Base-by-base conservation (phyloP, 2,888 invertebrate genomes). In the Silvanus unidentatus region DNA sequence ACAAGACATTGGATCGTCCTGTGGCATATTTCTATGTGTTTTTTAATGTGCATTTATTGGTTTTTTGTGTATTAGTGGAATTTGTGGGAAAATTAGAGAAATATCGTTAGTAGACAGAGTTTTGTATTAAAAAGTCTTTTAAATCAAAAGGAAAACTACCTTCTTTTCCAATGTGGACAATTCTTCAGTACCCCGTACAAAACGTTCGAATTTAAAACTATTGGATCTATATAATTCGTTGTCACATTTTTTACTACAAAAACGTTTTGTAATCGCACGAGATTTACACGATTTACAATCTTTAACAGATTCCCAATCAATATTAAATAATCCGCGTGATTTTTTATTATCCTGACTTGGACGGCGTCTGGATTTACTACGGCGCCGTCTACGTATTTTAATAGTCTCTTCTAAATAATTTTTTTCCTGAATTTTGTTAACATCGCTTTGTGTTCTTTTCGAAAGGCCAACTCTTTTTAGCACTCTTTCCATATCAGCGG, bases 141-240 rank as follows among this genome's bases (percentile, higher is more conserved):
- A 8, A 5, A 22, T 22, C 22, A 5, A 22, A 22, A 5, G 22
- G 3, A 22, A 22, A 22, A 5, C 22, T 65, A 86, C 87, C 85
- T 86, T 86, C 70, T 85, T 85, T 52, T 79, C 80, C 54, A 77
- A 66, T 32, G 70, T 69, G 15, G 69, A 69, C 40, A 63, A 56
- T 48, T 70, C 71, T 39, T 85, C 85, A 65, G 78, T 80, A 58
- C 81, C 81, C 57, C 88, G 75, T 61, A 87, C 83, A 66, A 89
- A 89, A 44, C 88, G 75, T 73, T 89, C 88, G 70, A 89, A 89
- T 75, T 88, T 88, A 76, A 89, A 89, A 73, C 89, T 89, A 70
- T 89, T 88, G 55, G 88, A 88, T 57, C 89, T 80, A 65, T 89
- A 89, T 46, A 89, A 78, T 73, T 89, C 88, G 77, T 89, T 89